Conservation (phyloP, 2,797 vertebrate species). For the Numenius phaeopus region DNA sequence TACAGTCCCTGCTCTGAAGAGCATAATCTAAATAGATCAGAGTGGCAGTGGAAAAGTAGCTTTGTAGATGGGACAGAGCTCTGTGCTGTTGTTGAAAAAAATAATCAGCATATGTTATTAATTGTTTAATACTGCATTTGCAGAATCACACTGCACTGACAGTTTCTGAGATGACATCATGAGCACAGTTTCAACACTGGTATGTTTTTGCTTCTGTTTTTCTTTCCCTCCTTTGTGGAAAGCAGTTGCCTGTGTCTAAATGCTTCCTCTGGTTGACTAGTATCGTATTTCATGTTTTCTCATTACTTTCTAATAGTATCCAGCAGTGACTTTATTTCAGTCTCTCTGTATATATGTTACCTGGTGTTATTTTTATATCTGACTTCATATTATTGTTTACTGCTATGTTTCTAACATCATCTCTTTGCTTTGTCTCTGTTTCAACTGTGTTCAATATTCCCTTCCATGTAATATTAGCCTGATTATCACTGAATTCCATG, state of each 20-base stretch:
- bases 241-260: not conserved
- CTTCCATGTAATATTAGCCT: not conserved
- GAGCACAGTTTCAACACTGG: not conserved
- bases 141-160: not conserved
- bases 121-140: not conserved
- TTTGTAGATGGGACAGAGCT: not conserved
- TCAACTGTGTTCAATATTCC: not conserved
- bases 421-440: not conserved
- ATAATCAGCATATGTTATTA: not conserved
- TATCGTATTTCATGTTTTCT: not conserved
- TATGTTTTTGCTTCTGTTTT: not conserved
- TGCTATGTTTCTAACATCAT: not conserved
- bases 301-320: not conserved
- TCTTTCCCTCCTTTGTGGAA: not conserved
- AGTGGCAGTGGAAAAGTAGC: not conserved
- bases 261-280: not conserved
- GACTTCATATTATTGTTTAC: not conserved
- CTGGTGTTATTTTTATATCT: not conserved
- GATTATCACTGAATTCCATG: not conserved
- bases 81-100: not conserved
- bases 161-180: not conserved
- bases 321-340: not conserved
- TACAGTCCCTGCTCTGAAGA: not conserved
- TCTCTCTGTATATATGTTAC: not conserved
- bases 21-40: not conserved